phyloP scores from a whole-genome alignment of 2,113 vertebrate genomes.

The Sinocyclocheilus anophthalmus region DNA sequence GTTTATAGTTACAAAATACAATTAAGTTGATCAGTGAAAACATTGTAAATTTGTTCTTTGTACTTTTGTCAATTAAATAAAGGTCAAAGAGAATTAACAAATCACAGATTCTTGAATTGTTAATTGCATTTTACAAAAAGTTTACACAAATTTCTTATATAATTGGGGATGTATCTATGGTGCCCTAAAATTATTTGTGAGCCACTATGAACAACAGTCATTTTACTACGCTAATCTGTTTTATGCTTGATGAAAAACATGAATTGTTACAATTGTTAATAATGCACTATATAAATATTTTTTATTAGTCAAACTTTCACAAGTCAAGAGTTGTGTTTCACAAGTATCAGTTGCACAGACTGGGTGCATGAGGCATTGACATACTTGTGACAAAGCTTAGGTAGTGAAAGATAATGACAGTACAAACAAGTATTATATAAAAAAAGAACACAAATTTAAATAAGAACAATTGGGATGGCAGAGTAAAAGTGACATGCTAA shows the following conservation, averaged over 20 bases:
- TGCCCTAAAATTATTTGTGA: too few species aligned
- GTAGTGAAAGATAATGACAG: neutral
- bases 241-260: neutral
- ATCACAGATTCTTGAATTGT: too few species aligned
- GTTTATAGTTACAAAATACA: too few species aligned
- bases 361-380: neutral
- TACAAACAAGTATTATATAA: neutral
- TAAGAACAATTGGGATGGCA: neutral
- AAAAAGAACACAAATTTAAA: neutral
- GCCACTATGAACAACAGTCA: too few species aligned
- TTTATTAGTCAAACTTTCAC: neutral
- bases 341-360: neutral
- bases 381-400: neutral
- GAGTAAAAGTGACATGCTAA: neutral
- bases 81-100: too few species aligned
- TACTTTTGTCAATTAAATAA: too few species aligned
- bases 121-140: too few species aligned
- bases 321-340: neutral
- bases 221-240: neutral
- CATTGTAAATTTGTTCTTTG: too few species aligned
- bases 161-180: too few species aligned
- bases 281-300: neutral
- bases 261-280: neutral
- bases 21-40: too few species aligned
- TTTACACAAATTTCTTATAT: too few species aligned